These are phyloP conservation scores for Paedocypris sp. DNA, from an alignment of 2,113 vertebrate genomes.

Conservation along the genomic window DNA sequence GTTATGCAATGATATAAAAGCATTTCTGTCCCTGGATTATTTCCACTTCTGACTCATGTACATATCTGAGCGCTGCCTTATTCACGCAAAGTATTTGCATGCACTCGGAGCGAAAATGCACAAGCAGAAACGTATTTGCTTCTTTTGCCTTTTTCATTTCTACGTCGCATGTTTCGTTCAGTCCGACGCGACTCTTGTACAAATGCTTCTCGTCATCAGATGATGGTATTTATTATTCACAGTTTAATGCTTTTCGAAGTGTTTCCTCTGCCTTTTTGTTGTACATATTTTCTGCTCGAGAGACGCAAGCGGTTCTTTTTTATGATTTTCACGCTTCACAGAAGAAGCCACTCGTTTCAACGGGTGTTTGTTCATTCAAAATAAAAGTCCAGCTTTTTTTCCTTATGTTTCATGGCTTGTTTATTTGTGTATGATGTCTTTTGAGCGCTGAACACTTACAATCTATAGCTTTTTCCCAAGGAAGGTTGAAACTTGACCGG, in stretches of 20 bases:
- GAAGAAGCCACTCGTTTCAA: conserved; percentile 82
- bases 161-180: conserved; percentile 60
- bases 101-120: conserved; percentile 53
- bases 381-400: conserved; percentile 67
- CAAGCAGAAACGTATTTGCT: conserved; percentile 56
- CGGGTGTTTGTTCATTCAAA: conserved; percentile 83
- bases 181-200: conserved; percentile 57
- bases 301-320: conserved; percentile 72
- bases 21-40: conserved; percentile 2
- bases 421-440: not conserved
- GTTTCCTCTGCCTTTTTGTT: conserved; percentile 72
- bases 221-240: conserved; percentile 79
- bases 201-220: conserved; percentile 65
- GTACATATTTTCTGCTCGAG: conserved; percentile 80
- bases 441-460: not conserved
- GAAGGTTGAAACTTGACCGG: too few species aligned
- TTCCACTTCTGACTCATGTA: conserved; percentile 49
- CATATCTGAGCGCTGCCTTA: conserved; percentile 53
- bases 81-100: conserved; percentile 55
- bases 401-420: conserved; percentile 31
- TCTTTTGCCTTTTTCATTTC: conserved; percentile 66
- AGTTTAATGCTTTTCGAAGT: conserved; percentile 68
- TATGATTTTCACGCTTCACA: conserved; percentile 70
- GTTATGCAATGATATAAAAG: conserved; percentile 33
- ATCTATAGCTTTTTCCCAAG: too few species aligned